Base-by-base conservation (phyloP, 1,140 invertebrate species). In the Triops cancriformis region DNA sequence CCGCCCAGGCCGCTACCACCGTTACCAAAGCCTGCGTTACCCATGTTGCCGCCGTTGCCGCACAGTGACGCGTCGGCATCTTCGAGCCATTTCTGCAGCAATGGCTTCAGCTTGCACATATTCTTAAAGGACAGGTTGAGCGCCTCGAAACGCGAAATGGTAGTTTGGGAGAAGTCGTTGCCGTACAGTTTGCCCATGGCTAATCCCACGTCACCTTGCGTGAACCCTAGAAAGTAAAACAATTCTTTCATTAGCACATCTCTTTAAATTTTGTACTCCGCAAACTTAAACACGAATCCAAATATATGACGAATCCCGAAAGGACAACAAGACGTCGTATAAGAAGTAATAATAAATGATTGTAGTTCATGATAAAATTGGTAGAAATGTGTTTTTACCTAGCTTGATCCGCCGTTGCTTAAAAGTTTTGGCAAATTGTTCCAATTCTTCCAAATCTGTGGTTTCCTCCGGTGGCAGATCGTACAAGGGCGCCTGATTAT, bases 91-190 rank as follows among this genome's bases (percentile, higher is more conserved):
- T 98, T 98, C 84, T 98, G 94, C 11, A 99, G 88, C 72, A 99
- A 86, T 0, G 97, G 97, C 85, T 98, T 98, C 82, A 99, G 86
- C 85, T 99, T 99, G 87, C 97, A 99, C 97, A 99, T 99, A 83
- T 99, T 99, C 85, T 99, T 99, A 86, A 98, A 99, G 80, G 96
- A 98, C 27, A 99, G 88, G 85, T 99, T 99, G 31, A 99, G 88
- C 0, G 97, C 97, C 86, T 99, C 97, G 85, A 99, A 99, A 84
- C 97, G 88, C 28, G 96, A 98, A 80, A 99, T 99, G 43, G 97
- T 99, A 27, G 97, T 99, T 86, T 99, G 97, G 12, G 96, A 98
- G 86, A 99, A 99, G 84, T 99, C 97, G 84, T 98, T 99, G 72
- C 97, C 96, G 83, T 99, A 99, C 0, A 98, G 88, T 85, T 98